Conservation (phyloP, 2,888 invertebrate genomes). For the Pristionchus fissidentatus region DNA sequence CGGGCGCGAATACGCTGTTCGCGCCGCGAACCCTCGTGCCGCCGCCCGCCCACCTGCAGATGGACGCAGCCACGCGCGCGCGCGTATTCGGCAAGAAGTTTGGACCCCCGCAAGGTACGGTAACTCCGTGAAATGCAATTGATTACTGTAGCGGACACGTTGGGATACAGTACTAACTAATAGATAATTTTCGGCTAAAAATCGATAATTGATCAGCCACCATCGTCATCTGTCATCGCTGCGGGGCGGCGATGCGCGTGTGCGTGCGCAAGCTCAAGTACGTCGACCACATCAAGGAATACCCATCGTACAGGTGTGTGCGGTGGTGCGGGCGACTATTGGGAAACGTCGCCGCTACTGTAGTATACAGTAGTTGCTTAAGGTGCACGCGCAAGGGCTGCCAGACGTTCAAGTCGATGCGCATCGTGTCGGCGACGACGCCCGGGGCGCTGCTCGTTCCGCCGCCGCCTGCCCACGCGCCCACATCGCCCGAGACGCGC, state of each 20-base stretch:
- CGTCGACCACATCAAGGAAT: slow-evolving; percentile 38
- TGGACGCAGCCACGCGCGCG: neutral
- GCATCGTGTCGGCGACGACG: neutral
- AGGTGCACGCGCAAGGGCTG: slow-evolving; percentile 49
- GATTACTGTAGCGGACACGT: neutral
- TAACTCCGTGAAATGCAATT: neutral
- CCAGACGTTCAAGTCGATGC: slow-evolving; percentile 48
- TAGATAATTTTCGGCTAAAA: neutral
- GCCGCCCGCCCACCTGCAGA: neutral
- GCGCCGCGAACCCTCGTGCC: neutral
- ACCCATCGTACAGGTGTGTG: slow-evolving; percentile 47
- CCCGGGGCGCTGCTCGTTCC: neutral
- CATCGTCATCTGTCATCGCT: slow-evolving; percentile 21
- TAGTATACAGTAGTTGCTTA: neutral
- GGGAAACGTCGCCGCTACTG: neutral
- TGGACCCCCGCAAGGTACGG: slow-evolving; percentile 3
- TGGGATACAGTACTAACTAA: neutral
- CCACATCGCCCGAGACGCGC: neutral
- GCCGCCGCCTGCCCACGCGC: neutral
- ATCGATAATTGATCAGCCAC: neutral
- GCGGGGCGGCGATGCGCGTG: slow-evolving; percentile 40
- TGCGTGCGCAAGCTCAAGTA: slow-evolving; percentile 42
- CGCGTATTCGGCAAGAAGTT: neutral
- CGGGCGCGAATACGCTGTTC: neutral
- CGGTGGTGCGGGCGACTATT: neutral